Base-by-base conservation (phyloP, 2,113 vertebrate species). In the Heteronetta atricapilla region DNA sequence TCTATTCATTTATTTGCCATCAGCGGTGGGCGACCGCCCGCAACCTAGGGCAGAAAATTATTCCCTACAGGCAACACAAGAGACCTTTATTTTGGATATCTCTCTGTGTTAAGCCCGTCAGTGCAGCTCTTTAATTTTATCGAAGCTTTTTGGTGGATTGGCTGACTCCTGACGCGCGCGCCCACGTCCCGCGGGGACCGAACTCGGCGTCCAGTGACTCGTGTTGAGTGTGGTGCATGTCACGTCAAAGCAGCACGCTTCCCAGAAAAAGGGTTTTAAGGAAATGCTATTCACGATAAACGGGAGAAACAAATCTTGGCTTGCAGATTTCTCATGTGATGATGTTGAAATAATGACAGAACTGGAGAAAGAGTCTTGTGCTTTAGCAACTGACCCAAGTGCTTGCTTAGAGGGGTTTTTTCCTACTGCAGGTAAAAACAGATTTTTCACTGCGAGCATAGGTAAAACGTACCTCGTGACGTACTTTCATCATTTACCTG, bases 281-380 rank as follows among this genome's bases (percentile, higher is more conserved):
- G 63, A 50, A 78, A 82, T 82, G 40, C 74, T 73, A 6, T 1
- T 14, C 1, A 2, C 76, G 67, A 73, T 67, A 74, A 89, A 87
- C 25, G 87, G 58, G 53, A 78, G 90, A 86, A 95, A 70, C 52
- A 86, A 77, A 66, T 72, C 69, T 94, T 92, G 80, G 36, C 90
- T 75, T 90, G 64, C 69, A 79, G 38, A 66, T 92, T 84, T 81
- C 77, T 96, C 95, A 95, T 89, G 70, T 90, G 92, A 63, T 22
- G 70, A 60, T 96, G 95, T 90, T 82, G 89, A 90, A 96, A 96
- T 95, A 75, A 55, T 69, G 73, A 78, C 62, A 69, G 76, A 90
- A 90, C 73, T 82, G 74, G 48, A 72, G 85, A 87, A 91, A 79
- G 59, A 90, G 66, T 75, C 73, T 93, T 80, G 80, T 90, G 77